Evolutionary conservation across 2,797 vertebrate species (phyloP).

Genomic region (Epinephelus coioides): DNA sequence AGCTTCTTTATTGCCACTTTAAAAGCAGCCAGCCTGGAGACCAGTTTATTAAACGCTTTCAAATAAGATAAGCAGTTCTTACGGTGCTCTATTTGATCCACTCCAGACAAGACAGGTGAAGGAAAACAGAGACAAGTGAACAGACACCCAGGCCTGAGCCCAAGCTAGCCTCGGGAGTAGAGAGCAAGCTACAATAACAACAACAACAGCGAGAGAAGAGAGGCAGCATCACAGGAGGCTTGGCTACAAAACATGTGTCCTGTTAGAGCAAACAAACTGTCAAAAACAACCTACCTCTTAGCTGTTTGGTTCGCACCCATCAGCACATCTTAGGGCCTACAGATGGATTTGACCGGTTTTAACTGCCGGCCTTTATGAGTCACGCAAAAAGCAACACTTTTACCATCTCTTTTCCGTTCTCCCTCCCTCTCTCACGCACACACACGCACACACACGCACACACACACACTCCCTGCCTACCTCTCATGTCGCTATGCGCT

Average conservation of each 20-base stretch:
- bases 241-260: slow-evolving; percentile 59
- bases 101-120: slow-evolving; percentile 42
- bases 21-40: slow-evolving; percentile 37
- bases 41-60: slow-evolving; percentile 43
- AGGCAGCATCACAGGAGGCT: slow-evolving; percentile 49
- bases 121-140: slow-evolving; percentile 43
- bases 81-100: slow-evolving; percentile 55
- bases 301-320: slow-evolving; percentile 56
- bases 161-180: slow-evolving; percentile 50
- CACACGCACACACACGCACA: not conserved
- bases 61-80: slow-evolving; percentile 53
- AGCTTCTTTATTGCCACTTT: slow-evolving; percentile 32
- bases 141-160: slow-evolving; percentile 27
- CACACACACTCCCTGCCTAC: slow-evolving; percentile 4
- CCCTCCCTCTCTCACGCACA: slow-evolving; percentile 10
- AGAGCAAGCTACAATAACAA: slow-evolving; percentile 59
- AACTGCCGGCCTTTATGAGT: slow-evolving; percentile 35
- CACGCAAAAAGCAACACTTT: not conserved
- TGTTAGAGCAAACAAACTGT: slow-evolving; percentile 59
- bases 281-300: slow-evolving; percentile 75
- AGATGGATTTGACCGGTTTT: slow-evolving; percentile 28
- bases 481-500: slow-evolving; percentile 33
- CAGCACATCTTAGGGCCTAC: slow-evolving; percentile 56
- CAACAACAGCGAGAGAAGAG: slow-evolving; percentile 41
- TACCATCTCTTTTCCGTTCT: not conserved